Evolutionary conservation across 2,888 invertebrate genomes (phyloP).

Genomic region (Drosophila ochracea): DNA sequence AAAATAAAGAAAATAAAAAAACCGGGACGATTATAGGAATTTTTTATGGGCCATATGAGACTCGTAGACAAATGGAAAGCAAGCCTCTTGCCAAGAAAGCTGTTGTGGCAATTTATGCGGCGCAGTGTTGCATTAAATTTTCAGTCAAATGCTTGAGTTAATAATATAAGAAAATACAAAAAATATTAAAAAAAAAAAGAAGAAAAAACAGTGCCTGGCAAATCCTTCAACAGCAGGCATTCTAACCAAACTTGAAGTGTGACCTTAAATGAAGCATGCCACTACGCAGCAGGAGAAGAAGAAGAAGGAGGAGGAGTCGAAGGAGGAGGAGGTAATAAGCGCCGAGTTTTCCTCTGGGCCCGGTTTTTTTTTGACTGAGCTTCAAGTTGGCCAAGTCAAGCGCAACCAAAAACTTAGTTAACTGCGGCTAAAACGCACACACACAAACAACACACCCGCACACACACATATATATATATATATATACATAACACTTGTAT

Average conservation of each 20-base stretch:
- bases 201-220: constrained; percentile 21
- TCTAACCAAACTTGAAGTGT: constrained; percentile 55
- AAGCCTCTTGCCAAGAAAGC: constrained; percentile 55
- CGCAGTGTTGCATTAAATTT: constrained; percentile 81
- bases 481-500: constrained; percentile 46
- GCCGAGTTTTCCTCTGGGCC: constrained; percentile 13
- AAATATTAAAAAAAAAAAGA: constrained; percentile 9
- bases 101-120: constrained; percentile 70
- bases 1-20: neutral
- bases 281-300: constrained; percentile 7
- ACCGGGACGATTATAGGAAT: constrained; percentile 69
- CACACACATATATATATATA: constrained; percentile 13
- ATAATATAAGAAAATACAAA: constrained; percentile 47
- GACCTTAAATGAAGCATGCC: constrained; percentile 71
- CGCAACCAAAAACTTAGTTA: constrained; percentile 78
- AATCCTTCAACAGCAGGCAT: constrained; percentile 68
- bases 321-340: constrained; percentile 63
- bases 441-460: constrained; percentile 28
- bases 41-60: constrained; percentile 79
- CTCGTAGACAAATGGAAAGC: constrained; percentile 63
- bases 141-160: constrained; percentile 78
- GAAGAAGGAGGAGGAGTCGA: constrained; percentile 22
- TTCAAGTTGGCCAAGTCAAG: constrained; percentile 44
- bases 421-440: constrained; percentile 51
- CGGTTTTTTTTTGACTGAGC: constrained; percentile 3